Evolutionary conservation across 2,113 vertebrate genomes (phyloP).

Genomic region (Macrotis lagotis): DNA sequence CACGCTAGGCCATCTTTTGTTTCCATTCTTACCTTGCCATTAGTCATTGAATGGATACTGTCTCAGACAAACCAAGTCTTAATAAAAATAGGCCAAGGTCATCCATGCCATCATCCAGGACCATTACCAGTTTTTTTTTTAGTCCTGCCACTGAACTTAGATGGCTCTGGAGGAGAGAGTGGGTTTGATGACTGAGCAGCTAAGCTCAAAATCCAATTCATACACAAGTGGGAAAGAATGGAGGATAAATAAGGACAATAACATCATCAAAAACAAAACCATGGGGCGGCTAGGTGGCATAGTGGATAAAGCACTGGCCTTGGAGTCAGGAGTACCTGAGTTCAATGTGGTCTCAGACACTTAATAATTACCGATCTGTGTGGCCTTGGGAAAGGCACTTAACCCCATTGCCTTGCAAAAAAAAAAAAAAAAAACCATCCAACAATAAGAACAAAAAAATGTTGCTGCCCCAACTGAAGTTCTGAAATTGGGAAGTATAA

Average conservation of each 20-base stretch:
- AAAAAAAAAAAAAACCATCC: too few relatives aligned
- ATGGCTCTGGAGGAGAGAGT: too few relatives aligned
- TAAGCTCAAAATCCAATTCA: neutral
- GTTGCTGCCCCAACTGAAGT: neutral
- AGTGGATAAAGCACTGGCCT: too few relatives aligned
- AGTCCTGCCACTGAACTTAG: neutral
- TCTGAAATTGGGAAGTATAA: slow-evolving; percentile 52
- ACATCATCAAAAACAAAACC: too few relatives aligned
- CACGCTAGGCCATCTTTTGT: neutral
- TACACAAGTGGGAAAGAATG: neutral
- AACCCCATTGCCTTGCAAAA: too few relatives aligned
- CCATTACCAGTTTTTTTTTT: neutral
- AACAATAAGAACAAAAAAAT: too few relatives aligned
- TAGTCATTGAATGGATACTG: neutral
- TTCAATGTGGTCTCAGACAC: too few relatives aligned
- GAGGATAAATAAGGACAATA: neutral
- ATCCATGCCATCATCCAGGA: neutral
- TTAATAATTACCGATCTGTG: too few relatives aligned
- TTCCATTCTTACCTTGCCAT: neutral
- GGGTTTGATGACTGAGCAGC: neutral
- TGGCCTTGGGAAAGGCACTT: too few relatives aligned
- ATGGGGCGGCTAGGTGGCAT: too few relatives aligned
- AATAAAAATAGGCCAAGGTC: neutral
- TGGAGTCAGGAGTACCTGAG: too few relatives aligned
- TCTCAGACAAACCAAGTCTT: neutral